Conservation (phyloP, 1,140 invertebrate species). For the Polypedilum pembai region DNA sequence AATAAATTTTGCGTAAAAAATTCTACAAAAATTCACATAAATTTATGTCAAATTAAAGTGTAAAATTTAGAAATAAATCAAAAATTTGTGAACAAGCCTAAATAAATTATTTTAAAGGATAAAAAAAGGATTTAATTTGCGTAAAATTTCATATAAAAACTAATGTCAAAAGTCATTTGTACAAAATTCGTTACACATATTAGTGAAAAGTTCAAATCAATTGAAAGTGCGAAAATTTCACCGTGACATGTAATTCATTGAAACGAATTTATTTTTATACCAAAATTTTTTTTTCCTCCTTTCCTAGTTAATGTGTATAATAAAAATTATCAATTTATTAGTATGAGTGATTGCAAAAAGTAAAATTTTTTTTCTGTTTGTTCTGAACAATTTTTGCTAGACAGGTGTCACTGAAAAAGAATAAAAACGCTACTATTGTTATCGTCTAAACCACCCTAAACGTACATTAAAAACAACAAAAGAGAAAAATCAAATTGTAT, state of each 20-base stretch:
- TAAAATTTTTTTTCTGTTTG: neutral
- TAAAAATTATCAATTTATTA: neutral
- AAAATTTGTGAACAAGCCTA: too few relatives aligned
- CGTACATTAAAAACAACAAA: neutral
- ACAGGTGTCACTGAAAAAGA: neutral
- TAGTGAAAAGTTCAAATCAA: neutral
- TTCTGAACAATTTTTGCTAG: neutral
- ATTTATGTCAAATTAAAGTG: too few relatives aligned
- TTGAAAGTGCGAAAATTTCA: neutral
- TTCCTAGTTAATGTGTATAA: neutral
- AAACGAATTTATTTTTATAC: neutral
- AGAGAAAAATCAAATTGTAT: constrained; percentile 14
- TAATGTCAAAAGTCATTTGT: neutral
- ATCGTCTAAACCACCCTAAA: constrained; percentile 4
- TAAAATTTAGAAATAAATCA: too few relatives aligned
- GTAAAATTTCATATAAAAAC: constrained; percentile 3
- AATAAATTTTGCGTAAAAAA: too few relatives aligned
- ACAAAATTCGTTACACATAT: neutral
- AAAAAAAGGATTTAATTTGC: constrained; percentile 14
- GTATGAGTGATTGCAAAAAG: neutral
- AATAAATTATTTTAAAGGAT: too few relatives aligned
- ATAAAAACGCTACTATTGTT: neutral
- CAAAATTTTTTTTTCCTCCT: neutral
- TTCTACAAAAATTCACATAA: too few relatives aligned
- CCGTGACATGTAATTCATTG: neutral